Percentiles rank a stretch among this genome's conserved stretches.
These are phyloP conservation scores for Tineola bisselliella DNA, from an alignment of 2,888 invertebrate genomes.

Conservation along the genomic window DNA sequence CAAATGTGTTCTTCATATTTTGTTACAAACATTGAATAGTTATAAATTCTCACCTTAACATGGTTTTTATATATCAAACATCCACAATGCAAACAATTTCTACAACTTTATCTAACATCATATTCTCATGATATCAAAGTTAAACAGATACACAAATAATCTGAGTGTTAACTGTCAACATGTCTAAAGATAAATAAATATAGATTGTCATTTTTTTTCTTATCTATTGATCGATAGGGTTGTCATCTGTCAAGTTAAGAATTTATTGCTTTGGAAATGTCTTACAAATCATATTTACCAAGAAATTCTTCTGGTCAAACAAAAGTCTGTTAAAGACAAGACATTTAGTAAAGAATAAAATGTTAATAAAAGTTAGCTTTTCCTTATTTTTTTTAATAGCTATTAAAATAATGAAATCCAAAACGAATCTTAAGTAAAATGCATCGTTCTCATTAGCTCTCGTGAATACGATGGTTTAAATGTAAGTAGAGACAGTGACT, in stretches of 20 bases:
- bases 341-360: too few species aligned
- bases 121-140: slow-evolving; percentile 34
- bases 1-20: not conserved
- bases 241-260: slow-evolving; percentile 3
- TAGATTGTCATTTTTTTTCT: slow-evolving; percentile 39
- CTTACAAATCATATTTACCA: not conserved
- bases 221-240: slow-evolving; percentile 22
- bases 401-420: too few species aligned
- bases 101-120: not conserved
- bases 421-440: too few species aligned
- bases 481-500: not conserved
- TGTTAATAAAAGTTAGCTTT: too few species aligned
- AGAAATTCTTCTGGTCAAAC: too few species aligned
- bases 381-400: too few species aligned
- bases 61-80: not conserved
- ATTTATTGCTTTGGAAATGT: not conserved
- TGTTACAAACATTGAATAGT: not conserved
- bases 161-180: slow-evolving; percentile 49
- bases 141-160: slow-evolving; percentile 14
- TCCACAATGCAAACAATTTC: not conserved
- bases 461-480: not conserved
- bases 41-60: not conserved
- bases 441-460: not conserved
- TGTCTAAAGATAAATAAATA: slow-evolving; percentile 35
- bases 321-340: too few species aligned